Evolutionary conservation across 2,888 invertebrate species (phyloP).

Genomic region (Terebella lapidaria): DNA sequence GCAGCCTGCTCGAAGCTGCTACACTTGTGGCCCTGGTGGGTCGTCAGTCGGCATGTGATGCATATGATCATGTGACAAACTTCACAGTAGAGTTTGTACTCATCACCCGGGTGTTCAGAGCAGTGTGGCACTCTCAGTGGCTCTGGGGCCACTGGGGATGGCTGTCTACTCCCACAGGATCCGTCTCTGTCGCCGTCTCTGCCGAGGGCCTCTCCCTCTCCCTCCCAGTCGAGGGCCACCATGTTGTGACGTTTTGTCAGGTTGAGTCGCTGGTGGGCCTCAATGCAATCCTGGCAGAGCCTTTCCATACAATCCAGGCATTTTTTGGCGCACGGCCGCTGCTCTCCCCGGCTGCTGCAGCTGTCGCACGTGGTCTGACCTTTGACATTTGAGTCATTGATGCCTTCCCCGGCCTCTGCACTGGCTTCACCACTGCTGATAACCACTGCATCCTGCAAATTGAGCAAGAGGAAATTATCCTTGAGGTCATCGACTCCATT

Average conservation of each 20-base stretch:
- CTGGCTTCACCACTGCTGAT: background rate
- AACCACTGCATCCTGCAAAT: constrained; percentile 11
- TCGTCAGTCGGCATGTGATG: constrained; percentile 9
- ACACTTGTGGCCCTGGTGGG: constrained; percentile 10
- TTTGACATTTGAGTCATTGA: background rate
- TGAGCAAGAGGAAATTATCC: constrained; percentile 17
- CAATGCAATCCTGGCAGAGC: constrained; percentile 12
- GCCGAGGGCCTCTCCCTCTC: background rate
- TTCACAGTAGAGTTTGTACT: constrained; percentile 12
- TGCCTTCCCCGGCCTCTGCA: background rate
- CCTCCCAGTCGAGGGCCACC: background rate
- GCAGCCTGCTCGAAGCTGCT: constrained; percentile 7
- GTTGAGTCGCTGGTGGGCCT: constrained; percentile 15
- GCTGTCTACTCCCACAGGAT: no score
- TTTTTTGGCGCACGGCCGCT: background rate
- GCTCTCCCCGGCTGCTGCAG: background rate
- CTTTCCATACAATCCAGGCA: constrained; percentile 15
- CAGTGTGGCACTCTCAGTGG: background rate
- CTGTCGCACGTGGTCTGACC: background rate
- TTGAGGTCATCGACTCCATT: constrained; percentile 4
- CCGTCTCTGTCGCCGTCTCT: background rate
- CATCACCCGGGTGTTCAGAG: background rate
- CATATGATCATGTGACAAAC: constrained; percentile 9
- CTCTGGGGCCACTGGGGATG: background rate
- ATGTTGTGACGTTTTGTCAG: constrained; percentile 15